phyloP scores from a whole-genome alignment of 2,113 vertebrate species.

The Hippocampus zosterae region DNA sequence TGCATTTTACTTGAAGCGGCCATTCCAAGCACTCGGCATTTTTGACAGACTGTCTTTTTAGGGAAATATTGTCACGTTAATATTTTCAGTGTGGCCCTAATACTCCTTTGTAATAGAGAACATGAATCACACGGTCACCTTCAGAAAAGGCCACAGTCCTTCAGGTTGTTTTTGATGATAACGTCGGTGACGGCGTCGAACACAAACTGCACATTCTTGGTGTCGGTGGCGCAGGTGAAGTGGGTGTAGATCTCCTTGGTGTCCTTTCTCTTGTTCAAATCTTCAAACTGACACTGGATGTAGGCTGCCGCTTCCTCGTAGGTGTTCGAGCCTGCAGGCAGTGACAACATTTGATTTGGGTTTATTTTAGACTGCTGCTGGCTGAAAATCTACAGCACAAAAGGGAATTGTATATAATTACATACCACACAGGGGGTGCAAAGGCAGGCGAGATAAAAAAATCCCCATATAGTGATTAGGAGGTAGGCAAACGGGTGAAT shows the following conservation, averaged over 20 bases:
- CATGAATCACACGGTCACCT: slow-evolving; percentile 33
- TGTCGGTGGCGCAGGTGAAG: slow-evolving; percentile 97
- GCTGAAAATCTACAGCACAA: not conserved
- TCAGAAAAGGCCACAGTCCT: slow-evolving; percentile 97
- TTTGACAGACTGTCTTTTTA: too few species aligned
- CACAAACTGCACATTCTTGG: slow-evolving; percentile 98
- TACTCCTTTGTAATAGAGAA: not conserved
- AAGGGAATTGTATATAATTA: not conserved
- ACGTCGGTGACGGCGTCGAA: slow-evolving; percentile 98
- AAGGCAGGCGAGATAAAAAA: too few species aligned
- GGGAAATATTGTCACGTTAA: not conserved
- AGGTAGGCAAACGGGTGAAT: too few species aligned
- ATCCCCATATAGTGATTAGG: too few species aligned
- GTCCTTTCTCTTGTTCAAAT: slow-evolving; percentile 96
- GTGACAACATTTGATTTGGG: not conserved
- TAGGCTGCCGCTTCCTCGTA: slow-evolving; percentile 94
- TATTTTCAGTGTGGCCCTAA: not conserved
- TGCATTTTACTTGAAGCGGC: too few species aligned
- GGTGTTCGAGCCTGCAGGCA: slow-evolving; percentile 82
- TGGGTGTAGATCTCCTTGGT: slow-evolving; percentile 99
- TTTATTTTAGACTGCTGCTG: not conserved
- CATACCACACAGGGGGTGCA: not conserved
- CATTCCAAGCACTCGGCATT: too few species aligned
- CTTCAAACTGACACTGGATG: slow-evolving; percentile 94
- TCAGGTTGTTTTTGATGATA: slow-evolving; percentile 99